Base-by-base conservation (phyloP, 2,797 vertebrate genomes). In the Poeciliopsis turneri region DNA sequence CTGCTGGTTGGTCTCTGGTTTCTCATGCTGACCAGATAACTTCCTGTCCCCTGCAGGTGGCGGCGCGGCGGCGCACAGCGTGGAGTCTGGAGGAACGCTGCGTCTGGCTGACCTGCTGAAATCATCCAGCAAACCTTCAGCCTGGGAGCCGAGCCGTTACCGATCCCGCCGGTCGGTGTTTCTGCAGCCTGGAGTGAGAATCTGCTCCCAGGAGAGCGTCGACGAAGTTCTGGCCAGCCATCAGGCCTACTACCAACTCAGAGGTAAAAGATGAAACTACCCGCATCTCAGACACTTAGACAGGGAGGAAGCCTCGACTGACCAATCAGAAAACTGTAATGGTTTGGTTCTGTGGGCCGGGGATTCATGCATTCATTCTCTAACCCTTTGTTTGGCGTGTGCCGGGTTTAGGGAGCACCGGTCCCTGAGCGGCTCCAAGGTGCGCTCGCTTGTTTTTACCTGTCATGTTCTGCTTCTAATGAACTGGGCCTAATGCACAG, bases 131-230 rank as follows among this genome's bases (percentile, higher is more conserved):
- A 68, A 95, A 93, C 20, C 81, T 53, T 71, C 90, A 5, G 93
- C 96, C 79, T 95, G 95, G 51, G 89, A 97, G 75, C 86, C 96
- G 89, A 88, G 89, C 61, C 92, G 94, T 30, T 95, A 91, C 69
- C 94, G 96, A 77, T 89, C 96, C 74, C 97, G 94, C 90, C 95
- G 97, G 92, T 98, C 97, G 1, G 90, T 95, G 30, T 95, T 97
- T 72, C 91, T 96, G 74, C 96, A 97, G 85, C 91, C 95, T 0
- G 97, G 95, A 46, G 95, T 98, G 88, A 96, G 97, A 87, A 94
- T 98, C 71, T 98, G 97, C 82, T 97, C 97, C 8, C 96, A 97
- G 57, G 97, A 98, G 90, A 97, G 95, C 74, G 49, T 97, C 75
- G 92, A 92, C 12, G 95, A 99, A 64, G 96, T 98, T 77, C 87